Evolutionary conservation across 2,113 vertebrate genomes (phyloP).

Genomic region (Calypte anna): DNA sequence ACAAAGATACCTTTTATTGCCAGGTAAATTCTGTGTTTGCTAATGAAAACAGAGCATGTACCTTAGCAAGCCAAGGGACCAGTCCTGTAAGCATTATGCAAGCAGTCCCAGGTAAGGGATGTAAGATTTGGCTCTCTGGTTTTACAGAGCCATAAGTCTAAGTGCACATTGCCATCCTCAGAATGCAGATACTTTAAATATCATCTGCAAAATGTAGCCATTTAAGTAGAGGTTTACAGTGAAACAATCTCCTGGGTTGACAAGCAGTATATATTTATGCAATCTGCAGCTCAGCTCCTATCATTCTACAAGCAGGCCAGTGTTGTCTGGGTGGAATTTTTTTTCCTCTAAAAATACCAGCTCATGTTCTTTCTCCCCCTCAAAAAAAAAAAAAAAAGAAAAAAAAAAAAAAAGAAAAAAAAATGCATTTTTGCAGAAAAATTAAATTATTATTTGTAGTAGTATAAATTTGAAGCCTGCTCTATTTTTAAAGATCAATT

Average conservation of each 20-base stretch:
- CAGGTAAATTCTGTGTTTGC: conserved; percentile 42
- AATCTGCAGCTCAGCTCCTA: conserved; percentile 11
- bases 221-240: conserved; percentile 1
- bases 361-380: not conserved
- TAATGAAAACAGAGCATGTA: not conserved
- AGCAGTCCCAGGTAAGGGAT: not conserved
- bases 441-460: not conserved
- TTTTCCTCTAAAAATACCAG: conserved; percentile 2
- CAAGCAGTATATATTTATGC: not conserved
- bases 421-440: not conserved
- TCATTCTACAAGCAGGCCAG: not conserved
- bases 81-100: not conserved
- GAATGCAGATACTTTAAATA: conserved; percentile 27
- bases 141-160: not conserved
- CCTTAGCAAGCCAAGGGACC: not conserved
- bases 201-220: not conserved
- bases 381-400: no score
- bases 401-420: no score
- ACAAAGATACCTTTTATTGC: conserved; percentile 37
- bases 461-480: conserved; percentile 1
- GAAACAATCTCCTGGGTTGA: conserved; percentile 6
- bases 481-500: conserved; percentile 1
- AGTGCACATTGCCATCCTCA: not conserved
- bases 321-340: not conserved
- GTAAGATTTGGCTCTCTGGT: not conserved